Base-by-base conservation (phyloP, 2,888 invertebrate genomes). In the Caenorhabditis sp. region DNA sequence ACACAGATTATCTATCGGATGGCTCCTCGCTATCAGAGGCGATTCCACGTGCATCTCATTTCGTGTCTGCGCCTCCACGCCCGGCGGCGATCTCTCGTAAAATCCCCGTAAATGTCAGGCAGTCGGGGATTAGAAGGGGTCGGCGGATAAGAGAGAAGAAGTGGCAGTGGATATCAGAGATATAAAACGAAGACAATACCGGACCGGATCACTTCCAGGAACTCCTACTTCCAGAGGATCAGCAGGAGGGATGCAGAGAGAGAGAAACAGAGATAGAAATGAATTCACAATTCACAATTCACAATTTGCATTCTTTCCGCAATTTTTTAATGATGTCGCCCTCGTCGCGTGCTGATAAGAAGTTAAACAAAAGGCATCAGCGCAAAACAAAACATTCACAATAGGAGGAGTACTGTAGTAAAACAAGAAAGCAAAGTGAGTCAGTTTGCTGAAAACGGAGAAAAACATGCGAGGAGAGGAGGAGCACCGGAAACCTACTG, bases 41-140 rank as follows among this genome's bases (percentile, higher is more conserved):
- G 15, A 56, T 46, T 56, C 65, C 56, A 46, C 65, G 56, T 37
- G 39, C 45, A 53, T 56, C 32, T 52, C 41, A 24, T 39, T 41
- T 58, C 48, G 46, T 48, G 56, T 56, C 68, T 59, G 68, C 48
- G 68, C 20, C 27, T 58, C 58, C 43, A 52, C 58, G n/a, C 43
- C n/a, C 7, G 11, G 17, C 9, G 20, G 17, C 20, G 43, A 13
- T 50, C 32, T 59, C 32, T 41, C 53, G 27, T 24, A 39, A 39
- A 58, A 52, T 52, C 58, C 52, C 35, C 22, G 30, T 35, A 65
- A 65, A 55, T 56, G 66, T 20, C 59, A 46, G 43, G 17, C 30
- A n/a, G 24, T 50, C 59, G 17, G 37, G 53, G 59, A 45, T 59
- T 50, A 52, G 37, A 39, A 48, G 30, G 20, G 30, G 20, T 22